These are phyloP conservation scores for Ommatoiulus sabulosus DNA, from an alignment of 2,888 invertebrate species.

Conservation along the genomic window DNA sequence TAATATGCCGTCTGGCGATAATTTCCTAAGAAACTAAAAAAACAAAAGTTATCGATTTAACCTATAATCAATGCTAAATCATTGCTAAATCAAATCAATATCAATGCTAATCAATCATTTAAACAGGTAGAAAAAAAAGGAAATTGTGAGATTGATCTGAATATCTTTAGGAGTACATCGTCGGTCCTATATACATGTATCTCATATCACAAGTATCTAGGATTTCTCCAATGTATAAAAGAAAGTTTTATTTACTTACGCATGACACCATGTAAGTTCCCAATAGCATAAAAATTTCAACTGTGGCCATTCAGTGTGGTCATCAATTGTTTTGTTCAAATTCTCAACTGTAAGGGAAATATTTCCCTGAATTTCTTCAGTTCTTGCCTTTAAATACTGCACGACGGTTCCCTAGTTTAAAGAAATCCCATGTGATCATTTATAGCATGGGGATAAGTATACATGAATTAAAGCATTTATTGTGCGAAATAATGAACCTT, in stretches of 20 bases:
- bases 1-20: slow-evolving; percentile 83
- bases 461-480: background rate
- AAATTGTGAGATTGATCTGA: too few relatives aligned
- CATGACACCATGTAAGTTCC: slow-evolving; percentile 92
- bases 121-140: too few relatives aligned
- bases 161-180: too few relatives aligned
- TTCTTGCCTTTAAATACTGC: slow-evolving; percentile 87
- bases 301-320: slow-evolving; percentile 87
- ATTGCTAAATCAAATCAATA: too few relatives aligned
- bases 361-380: slow-evolving; percentile 84
- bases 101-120: too few relatives aligned
- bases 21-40: slow-evolving; percentile 71
- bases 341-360: slow-evolving; percentile 75
- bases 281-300: slow-evolving; percentile 94
- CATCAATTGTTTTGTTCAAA: slow-evolving; percentile 84
- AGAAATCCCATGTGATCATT: background rate
- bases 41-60: background rate
- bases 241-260: slow-evolving; percentile 71
- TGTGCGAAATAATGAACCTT: too few relatives aligned
- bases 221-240: background rate
- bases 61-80: too few relatives aligned
- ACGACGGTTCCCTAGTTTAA: slow-evolving; percentile 84
- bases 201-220: too few relatives aligned
- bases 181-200: too few relatives aligned
- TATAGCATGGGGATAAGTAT: background rate